phyloP scores from a whole-genome alignment of 2,113 vertebrate genomes.

The Athene noctua region DNA sequence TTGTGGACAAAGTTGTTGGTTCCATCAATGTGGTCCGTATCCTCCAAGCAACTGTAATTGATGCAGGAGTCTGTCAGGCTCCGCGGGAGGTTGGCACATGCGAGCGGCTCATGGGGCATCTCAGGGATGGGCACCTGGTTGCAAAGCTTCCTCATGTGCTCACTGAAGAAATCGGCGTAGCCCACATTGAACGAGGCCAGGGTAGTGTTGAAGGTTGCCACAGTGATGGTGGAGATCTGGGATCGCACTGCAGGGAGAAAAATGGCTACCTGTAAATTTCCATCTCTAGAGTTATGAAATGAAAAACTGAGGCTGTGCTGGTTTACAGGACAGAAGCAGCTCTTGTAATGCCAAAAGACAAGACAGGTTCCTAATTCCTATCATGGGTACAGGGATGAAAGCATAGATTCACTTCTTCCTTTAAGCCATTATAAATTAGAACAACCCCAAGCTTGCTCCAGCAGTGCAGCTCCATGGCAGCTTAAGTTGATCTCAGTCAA shows the following conservation, averaged over 20 bases:
- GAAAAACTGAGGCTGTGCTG: not conserved
- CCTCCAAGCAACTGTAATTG: slow-evolving; percentile 95
- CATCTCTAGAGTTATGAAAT: not conserved
- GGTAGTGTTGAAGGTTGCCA: slow-evolving; percentile 98
- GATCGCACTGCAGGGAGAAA: slow-evolving; percentile 83
- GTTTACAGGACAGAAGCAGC: not conserved
- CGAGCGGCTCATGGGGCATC: slow-evolving; percentile 89
- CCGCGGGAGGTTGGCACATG: slow-evolving; percentile 93
- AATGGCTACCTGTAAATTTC: not conserved
- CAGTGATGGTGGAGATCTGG: slow-evolving; percentile 98
- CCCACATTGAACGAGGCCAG: slow-evolving; percentile 97
- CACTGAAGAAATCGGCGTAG: slow-evolving; percentile 96
- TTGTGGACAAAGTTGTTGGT: slow-evolving; percentile 97
- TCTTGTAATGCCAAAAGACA: not conserved
- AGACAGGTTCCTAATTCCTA: not conserved
- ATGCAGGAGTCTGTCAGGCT: slow-evolving; percentile 99
- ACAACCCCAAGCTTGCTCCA: not conserved
- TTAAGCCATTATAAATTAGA: not conserved
- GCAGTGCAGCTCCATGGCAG: not conserved
- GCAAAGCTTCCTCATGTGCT: slow-evolving; percentile 97
- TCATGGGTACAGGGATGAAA: not conserved
- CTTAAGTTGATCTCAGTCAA: not conserved
- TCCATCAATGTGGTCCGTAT: slow-evolving; percentile 94
- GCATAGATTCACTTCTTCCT: not conserved
- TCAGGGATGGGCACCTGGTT: slow-evolving; percentile 90